Conservation (phyloP, 2,797 vertebrate species). For the Sciaenops ocellatus region DNA sequence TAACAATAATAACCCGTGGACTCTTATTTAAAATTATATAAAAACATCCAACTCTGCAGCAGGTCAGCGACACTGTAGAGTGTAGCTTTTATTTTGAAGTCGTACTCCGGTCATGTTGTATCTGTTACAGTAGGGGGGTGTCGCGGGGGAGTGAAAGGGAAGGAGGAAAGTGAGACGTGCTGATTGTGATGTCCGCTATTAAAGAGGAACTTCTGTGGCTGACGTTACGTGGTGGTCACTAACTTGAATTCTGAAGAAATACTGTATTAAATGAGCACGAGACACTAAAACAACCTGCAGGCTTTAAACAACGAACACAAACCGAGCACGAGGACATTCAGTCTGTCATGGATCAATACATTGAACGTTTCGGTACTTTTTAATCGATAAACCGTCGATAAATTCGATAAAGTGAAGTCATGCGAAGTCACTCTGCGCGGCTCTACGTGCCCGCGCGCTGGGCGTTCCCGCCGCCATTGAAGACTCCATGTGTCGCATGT, state of each 20-base stretch:
- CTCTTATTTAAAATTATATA: neutral
- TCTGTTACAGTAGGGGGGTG: fast-evolving
- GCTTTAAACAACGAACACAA: neutral
- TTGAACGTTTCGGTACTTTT: neutral
- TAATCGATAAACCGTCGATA: neutral
- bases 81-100: slow-evolving; percentile 51
- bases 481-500: slow-evolving; percentile 71
- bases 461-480: slow-evolving; percentile 86
- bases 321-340: neutral
- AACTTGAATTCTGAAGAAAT: neutral
- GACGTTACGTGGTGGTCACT: neutral
- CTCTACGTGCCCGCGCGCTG: slow-evolving; percentile 46
- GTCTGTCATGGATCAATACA: fast-evolving
- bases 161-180: slow-evolving; percentile 81
- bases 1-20: neutral
- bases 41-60: neutral
- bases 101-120: neutral
- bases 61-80: fast-evolving
- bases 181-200: slow-evolving; percentile 77
- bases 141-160: neutral
- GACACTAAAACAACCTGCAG: neutral
- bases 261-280: neutral
- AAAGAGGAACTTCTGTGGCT: slow-evolving; percentile 10
- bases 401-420: neutral
- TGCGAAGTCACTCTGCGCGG: too few species aligned